phyloP scores from a whole-genome alignment of 2,113 vertebrate species.

The Cynoglossus semilaevis region DNA sequence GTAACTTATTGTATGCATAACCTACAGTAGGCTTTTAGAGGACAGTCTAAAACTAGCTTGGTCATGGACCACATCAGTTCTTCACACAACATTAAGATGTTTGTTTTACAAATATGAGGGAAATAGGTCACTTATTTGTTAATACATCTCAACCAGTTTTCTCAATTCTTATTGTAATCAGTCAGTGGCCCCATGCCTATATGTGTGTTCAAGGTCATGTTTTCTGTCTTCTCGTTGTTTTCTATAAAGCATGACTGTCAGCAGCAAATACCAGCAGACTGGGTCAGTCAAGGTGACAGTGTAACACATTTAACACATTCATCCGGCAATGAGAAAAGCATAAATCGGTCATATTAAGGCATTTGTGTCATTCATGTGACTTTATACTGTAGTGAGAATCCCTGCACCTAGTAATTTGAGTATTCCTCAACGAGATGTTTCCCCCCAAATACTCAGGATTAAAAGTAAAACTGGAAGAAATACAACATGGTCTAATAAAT shows the following conservation, averaged over 20 bases:
- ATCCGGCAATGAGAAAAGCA: background rate
- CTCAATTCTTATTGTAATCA: background rate
- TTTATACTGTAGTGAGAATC: background rate
- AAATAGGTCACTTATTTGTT: background rate
- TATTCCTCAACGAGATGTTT: too few species aligned
- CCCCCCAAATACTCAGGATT: too few species aligned
- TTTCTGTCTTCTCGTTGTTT: background rate
- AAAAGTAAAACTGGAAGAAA: too few species aligned
- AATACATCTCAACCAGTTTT: background rate
- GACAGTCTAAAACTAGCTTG: background rate
- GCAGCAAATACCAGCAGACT: conserved; percentile 34
- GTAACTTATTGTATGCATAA: background rate
- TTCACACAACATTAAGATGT: background rate
- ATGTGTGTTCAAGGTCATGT: background rate
- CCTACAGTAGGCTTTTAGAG: background rate
- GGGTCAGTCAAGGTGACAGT: conserved; percentile 60
- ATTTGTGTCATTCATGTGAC: background rate
- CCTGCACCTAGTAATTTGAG: background rate
- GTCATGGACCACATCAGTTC: background rate
- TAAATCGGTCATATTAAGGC: background rate
- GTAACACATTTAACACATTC: conserved; percentile 23
- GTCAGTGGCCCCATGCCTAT: background rate
- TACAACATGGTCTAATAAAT: background rate
- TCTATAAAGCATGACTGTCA: conserved; percentile 38
- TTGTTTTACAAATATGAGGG: background rate